phyloP scores from a whole-genome alignment of 2,888 invertebrate genomes.

The Dendrolimus pini region DNA sequence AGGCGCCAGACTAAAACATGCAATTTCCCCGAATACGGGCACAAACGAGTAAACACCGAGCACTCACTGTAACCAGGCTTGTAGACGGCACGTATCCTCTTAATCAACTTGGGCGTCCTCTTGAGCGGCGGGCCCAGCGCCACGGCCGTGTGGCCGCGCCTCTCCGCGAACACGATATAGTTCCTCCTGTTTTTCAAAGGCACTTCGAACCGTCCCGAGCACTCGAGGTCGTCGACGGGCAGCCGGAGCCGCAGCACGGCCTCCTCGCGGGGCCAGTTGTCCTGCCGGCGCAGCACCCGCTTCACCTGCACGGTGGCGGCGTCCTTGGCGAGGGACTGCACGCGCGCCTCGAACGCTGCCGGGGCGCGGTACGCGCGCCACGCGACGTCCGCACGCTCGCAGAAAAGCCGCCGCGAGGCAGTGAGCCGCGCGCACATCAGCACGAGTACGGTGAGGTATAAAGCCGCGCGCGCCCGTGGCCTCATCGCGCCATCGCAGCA shows the following conservation, averaged over 20 bases:
- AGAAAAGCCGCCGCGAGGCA: conserved; percentile 63
- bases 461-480: conserved; percentile 67
- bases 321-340: conserved; percentile 57
- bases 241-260: conserved; percentile 53
- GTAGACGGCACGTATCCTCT: conserved; percentile 69
- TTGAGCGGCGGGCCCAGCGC: conserved; percentile 66
- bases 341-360: conserved; percentile 69
- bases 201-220: conserved; percentile 66
- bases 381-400: conserved; percentile 72
- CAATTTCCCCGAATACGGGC: conserved; percentile 20
- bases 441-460: conserved; percentile 65
- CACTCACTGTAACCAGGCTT: conserved; percentile 72
- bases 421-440: conserved; percentile 44
- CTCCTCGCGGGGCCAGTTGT: conserved; percentile 61
- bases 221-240: conserved; percentile 45
- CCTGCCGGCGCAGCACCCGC: conserved; percentile 58
- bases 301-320: conserved; percentile 64
- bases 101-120: conserved; percentile 56
- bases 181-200: conserved; percentile 59
- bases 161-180: conserved; percentile 71
- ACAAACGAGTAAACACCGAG: conserved; percentile 26
- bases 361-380: conserved; percentile 72
- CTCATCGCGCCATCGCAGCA: conserved; percentile 71
- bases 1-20: conserved; percentile 25
- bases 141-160: conserved; percentile 61